Evolutionary conservation across 2,113 vertebrate genomes (phyloP).

Genomic region (Nibea albiflora): DNA sequence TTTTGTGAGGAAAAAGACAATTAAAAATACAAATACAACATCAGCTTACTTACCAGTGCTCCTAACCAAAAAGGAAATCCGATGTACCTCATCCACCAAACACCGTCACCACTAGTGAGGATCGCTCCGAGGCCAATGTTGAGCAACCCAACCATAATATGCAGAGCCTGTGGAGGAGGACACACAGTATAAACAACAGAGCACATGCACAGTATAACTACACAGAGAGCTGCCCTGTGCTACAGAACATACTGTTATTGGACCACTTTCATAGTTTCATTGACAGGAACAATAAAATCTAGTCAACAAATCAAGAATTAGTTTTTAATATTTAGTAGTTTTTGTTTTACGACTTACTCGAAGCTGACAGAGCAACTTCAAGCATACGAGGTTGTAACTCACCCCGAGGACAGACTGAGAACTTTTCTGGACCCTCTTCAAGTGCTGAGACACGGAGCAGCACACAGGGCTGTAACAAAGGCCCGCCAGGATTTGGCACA

Average conservation of each 20-base stretch:
- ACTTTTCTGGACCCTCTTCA: slow-evolving; percentile 33
- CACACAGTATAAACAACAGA: neutral
- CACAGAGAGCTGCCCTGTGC: neutral
- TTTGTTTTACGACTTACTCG: too few species aligned
- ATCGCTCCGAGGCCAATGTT: slow-evolving; percentile 59
- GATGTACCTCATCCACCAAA: accelerated
- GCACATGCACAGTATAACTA: neutral
- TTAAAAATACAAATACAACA: neutral
- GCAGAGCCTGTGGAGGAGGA: slow-evolving; percentile 66
- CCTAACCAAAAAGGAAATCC: slow-evolving; percentile 56
- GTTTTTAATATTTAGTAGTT: too few species aligned
- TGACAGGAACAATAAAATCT: too few species aligned
- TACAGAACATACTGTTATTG: neutral
- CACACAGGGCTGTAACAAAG: slow-evolving; percentile 77
- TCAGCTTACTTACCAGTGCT: slow-evolving; percentile 61
- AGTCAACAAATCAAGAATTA: too few species aligned
- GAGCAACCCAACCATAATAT: slow-evolving; percentile 75
- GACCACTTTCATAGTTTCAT: neutral
- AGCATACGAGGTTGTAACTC: slow-evolving; percentile 19
- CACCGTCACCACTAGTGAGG: accelerated
- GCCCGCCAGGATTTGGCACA: slow-evolving; percentile 72
- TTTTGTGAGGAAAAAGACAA: neutral
- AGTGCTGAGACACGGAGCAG: slow-evolving; percentile 64
- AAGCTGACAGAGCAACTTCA: neutral
- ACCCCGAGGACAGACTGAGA: slow-evolving; percentile 74